phyloP scores from a whole-genome alignment of 2,888 invertebrate genomes.

The Calliphora vomitoria region DNA sequence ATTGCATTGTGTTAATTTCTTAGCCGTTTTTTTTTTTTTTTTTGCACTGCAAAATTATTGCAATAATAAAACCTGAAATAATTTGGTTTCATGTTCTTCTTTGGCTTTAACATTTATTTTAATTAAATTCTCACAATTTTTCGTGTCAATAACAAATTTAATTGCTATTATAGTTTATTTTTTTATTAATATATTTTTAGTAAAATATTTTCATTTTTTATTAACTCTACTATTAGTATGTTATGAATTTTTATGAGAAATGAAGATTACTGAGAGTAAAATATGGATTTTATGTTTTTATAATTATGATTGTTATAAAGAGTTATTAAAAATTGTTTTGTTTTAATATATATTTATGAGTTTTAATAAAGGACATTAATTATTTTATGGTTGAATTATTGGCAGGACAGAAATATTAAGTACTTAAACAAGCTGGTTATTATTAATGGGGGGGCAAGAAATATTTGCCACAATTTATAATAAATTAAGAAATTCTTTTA shows the following conservation, averaged over 20 bases:
- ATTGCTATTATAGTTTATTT: slow-evolving; percentile 59
- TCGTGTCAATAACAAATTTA: slow-evolving; percentile 69
- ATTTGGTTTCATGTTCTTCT: slow-evolving; percentile 19
- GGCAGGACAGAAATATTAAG: too few relatives aligned
- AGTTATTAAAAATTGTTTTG: neutral
- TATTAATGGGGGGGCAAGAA: too few relatives aligned
- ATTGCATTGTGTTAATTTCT: slow-evolving; percentile 66
- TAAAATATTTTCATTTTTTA: neutral
- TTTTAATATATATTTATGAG: neutral
- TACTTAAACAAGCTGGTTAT: too few relatives aligned
- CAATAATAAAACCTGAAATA: slow-evolving; percentile 42
- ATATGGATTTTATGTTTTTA: neutral
- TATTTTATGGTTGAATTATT: too few relatives aligned
- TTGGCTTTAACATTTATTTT: slow-evolving; percentile 63
- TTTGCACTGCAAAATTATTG: slow-evolving; percentile 50
- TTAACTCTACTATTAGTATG: neutral
- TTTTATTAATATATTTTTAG: slow-evolving; percentile 6
- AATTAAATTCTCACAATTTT: slow-evolving; percentile 70
- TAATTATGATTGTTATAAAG: neutral
- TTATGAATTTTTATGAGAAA: neutral
- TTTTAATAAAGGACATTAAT: too few relatives aligned
- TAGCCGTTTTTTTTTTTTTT: slow-evolving; percentile 10
- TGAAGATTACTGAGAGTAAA: neutral
- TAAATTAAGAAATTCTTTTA: too few relatives aligned
- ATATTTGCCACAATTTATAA: too few relatives aligned